These are phyloP conservation scores for Pomatostomus ruficeps DNA, from an alignment of 2,113 vertebrate species.

Conservation along the genomic window DNA sequence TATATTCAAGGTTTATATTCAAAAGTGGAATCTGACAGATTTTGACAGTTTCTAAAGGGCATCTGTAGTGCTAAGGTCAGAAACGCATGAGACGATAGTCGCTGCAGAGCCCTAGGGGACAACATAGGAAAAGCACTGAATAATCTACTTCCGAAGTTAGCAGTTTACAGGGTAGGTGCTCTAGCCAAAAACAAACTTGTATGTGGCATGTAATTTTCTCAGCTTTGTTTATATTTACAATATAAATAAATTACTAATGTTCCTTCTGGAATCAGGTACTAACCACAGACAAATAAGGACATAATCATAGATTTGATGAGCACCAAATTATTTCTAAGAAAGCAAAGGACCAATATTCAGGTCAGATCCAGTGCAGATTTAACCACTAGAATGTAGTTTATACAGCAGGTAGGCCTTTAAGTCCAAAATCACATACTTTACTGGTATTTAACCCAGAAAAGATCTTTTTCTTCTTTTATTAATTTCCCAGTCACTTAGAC, in stretches of 20 bases:
- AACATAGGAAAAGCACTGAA: neutral
- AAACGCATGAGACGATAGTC: slow-evolving; percentile 35
- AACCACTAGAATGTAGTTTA: neutral
- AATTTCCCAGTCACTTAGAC: neutral
- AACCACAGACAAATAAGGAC: neutral
- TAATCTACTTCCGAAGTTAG: neutral
- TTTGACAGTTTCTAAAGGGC: slow-evolving; percentile 57
- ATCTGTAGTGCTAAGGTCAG: slow-evolving; percentile 49
- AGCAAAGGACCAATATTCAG: neutral
- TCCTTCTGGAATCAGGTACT: neutral
- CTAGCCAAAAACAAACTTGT: neutral
- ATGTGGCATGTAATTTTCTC: neutral
- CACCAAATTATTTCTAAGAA: neutral
- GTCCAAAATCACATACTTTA: neutral
- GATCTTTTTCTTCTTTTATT: neutral
- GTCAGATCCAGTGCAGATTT: neutral
- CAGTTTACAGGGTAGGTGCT: neutral
- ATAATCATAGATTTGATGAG: neutral
- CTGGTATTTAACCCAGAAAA: neutral
- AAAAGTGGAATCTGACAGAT: slow-evolving; percentile 37
- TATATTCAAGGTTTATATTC: neutral
- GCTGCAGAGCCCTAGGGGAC: neutral
- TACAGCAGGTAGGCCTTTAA: neutral
- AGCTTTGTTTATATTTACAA: neutral
- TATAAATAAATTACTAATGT: neutral